Conservation (phyloP, 2,113 vertebrate species). For the rat (Rattus norvegicus) region DNA sequence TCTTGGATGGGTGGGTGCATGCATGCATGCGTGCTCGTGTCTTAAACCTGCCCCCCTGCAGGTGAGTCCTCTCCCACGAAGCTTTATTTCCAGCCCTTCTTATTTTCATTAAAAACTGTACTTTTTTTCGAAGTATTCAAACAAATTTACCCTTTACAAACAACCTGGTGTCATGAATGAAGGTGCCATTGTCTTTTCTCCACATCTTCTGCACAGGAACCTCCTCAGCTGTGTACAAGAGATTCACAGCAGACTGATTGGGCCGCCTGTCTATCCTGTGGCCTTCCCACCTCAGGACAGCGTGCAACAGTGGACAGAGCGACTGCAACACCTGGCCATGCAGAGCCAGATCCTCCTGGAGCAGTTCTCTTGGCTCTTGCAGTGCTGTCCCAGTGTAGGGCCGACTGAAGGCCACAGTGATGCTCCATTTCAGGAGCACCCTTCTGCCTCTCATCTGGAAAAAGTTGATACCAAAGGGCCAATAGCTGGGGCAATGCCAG, state of each 20-base stretch:
- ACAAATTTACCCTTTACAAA: background rate
- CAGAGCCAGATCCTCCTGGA: slow-evolving; percentile 90
- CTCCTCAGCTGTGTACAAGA: slow-evolving; percentile 88
- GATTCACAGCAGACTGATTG: slow-evolving; percentile 82
- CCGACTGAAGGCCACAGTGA: background rate
- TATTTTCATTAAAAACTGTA: background rate
- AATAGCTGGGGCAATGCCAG: background rate
- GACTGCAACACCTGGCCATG: slow-evolving; percentile 87
- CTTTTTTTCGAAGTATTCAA: background rate
- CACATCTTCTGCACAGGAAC: slow-evolving; percentile 85
- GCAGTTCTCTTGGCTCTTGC: slow-evolving; percentile 92
- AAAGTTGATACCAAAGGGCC: slow-evolving; percentile 35
- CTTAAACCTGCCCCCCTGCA: background rate
- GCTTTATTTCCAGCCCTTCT: background rate
- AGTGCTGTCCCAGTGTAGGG: slow-evolving; percentile 91
- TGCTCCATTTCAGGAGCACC: background rate
- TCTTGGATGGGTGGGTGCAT: background rate
- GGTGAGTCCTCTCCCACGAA: background rate
- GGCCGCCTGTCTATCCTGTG: slow-evolving; percentile 75
- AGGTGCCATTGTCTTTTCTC: background rate
- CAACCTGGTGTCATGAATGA: background rate
- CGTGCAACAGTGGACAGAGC: slow-evolving; percentile 88
- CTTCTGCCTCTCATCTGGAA: background rate
- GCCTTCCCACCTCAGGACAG: slow-evolving; percentile 92
- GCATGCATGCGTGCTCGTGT: too few relatives aligned